Percentiles rank a stretch among this genome's conserved stretches.
These are phyloP conservation scores for Manis pentadactyla DNA, from an alignment of 2,797 vertebrate genomes.

Conservation along the genomic window DNA sequence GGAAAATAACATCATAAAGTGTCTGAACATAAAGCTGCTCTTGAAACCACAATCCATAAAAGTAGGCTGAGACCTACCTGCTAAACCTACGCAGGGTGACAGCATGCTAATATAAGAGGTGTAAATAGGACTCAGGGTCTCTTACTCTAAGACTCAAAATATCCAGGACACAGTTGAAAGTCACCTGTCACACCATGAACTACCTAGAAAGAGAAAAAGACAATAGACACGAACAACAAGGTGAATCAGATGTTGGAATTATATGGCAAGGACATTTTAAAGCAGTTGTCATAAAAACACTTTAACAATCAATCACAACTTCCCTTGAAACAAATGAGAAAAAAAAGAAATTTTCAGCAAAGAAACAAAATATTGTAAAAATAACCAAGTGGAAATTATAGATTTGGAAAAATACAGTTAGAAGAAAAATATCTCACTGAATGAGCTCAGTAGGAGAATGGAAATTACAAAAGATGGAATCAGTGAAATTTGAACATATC, in stretches of 20 bases:
- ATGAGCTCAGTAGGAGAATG: not conserved
- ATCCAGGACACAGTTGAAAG: not conserved
- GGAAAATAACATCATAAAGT: not conserved
- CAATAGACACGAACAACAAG: not conserved
- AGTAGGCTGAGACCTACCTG: not conserved
- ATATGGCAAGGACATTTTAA: conserved; percentile 5
- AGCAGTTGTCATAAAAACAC: not conserved
- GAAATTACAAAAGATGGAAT: not conserved
- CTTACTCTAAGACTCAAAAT: not conserved
- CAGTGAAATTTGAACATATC: not conserved
- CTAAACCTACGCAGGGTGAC: not conserved
- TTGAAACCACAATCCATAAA: not conserved
- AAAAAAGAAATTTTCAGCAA: not conserved
- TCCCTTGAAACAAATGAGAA: not conserved
- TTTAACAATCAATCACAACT: not conserved
- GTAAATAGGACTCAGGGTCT: not conserved
- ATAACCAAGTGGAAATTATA: not conserved
- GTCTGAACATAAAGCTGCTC: not conserved
- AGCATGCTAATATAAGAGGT: not conserved
- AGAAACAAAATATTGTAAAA: conserved; percentile 15
- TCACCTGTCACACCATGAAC: not conserved
- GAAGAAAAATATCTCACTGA: not conserved
- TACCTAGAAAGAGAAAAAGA: not conserved
- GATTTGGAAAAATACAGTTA: not conserved
- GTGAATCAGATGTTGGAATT: not conserved